Evolutionary conservation across 2,888 invertebrate species (phyloP).

Genomic region (Leucophenga montana): DNA sequence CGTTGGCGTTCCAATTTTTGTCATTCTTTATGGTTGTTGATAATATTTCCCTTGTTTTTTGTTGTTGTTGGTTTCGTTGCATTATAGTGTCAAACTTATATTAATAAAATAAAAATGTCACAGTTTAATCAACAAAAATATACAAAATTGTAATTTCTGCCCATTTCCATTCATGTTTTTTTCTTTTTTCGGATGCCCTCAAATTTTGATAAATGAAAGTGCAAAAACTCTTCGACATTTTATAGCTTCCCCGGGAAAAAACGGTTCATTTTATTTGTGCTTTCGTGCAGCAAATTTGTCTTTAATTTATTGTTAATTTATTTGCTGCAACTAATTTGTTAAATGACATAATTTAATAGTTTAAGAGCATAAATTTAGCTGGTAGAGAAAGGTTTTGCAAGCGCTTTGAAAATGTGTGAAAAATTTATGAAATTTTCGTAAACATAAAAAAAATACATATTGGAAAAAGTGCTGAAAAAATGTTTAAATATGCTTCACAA

Average conservation of each 20-base stretch:
- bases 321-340: constrained; percentile 17
- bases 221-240: constrained; percentile 36
- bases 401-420: not conserved
- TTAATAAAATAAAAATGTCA: constrained; percentile 67
- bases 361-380: not conserved
- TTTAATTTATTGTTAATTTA: constrained; percentile 19
- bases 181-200: not conserved
- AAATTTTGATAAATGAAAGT: constrained; percentile 36
- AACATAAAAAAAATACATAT: not conserved
- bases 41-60: not conserved
- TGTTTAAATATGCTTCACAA: too few relatives aligned
- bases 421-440: not conserved
- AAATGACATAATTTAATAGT: not conserved
- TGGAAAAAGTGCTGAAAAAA: not conserved
- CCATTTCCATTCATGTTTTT: constrained; percentile 39
- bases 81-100: constrained; percentile 57
- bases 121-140: constrained; percentile 64
- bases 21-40: not conserved
- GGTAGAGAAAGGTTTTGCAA: not conserved
- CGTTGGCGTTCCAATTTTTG: constrained; percentile 13
- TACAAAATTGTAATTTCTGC: constrained; percentile 58
- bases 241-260: not conserved
- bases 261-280: not conserved
- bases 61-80: constrained; percentile 18
- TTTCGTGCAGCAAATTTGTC: not conserved